Evolutionary conservation across 2,888 invertebrate genomes (phyloP).

Genomic region (Phortica magna): DNA sequence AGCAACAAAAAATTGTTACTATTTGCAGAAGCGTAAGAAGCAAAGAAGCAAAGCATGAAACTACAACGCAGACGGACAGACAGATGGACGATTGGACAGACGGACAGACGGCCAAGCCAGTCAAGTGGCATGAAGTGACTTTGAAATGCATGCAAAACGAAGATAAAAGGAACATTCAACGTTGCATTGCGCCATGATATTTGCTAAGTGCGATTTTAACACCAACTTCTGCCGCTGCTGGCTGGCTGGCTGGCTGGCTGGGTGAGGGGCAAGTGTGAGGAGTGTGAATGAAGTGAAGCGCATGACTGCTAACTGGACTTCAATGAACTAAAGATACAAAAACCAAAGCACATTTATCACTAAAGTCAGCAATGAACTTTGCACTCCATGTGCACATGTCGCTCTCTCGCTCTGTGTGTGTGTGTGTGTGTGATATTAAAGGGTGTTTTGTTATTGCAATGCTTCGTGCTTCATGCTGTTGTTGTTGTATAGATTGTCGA

Average conservation of each 20-base stretch:
- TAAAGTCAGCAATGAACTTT: constrained; percentile 56
- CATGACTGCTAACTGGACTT: constrained; percentile 49
- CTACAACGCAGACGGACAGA: constrained; percentile 41
- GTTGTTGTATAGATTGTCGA: constrained; percentile 62
- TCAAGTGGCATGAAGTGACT: constrained; percentile 6
- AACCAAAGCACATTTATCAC: constrained; percentile 71
- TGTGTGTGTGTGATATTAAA: constrained; percentile 17
- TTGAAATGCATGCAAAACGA: constrained; percentile 22
- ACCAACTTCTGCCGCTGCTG: constrained; percentile 57
- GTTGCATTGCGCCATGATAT: constrained; percentile 51
- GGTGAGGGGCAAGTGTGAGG: neutral
- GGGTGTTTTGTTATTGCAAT: constrained; percentile 31
- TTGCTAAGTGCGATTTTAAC: constrained; percentile 71
- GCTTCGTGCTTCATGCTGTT: constrained; percentile 37
- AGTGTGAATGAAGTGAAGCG: neutral
- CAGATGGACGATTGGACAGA: constrained; percentile 42
- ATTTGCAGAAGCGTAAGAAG: neutral
- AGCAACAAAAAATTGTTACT: too few relatives aligned
- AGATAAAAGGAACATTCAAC: constrained; percentile 28
- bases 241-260: neutral
- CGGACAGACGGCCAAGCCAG: constrained; percentile 55
- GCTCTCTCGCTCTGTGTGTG: neutral
- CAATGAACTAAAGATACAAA: constrained; percentile 69
- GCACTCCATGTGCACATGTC: neutral
- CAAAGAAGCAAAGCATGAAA: constrained; percentile 46